Conservation (phyloP, 2,888 invertebrate genomes). For the Phyllotreta cruciferae region DNA sequence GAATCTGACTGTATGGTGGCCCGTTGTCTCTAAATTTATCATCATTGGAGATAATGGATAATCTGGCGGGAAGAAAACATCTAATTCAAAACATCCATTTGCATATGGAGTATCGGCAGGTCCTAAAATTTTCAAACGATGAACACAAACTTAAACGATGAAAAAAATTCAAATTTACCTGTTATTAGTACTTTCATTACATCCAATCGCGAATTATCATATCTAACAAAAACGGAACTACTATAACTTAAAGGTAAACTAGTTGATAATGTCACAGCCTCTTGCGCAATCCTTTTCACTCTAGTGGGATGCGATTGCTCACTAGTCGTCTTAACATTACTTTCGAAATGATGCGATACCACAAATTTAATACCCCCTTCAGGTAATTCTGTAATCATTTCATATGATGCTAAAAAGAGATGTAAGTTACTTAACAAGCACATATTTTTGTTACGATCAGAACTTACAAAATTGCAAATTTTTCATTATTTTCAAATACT, state of each 20-base stretch:
- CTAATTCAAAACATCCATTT: constrained; percentile 90
- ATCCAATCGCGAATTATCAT: constrained; percentile 92
- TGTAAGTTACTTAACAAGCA: too few relatives aligned
- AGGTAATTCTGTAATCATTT: constrained; percentile 85
- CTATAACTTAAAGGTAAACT: constrained; percentile 91
- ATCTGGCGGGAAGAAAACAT: constrained; percentile 87
- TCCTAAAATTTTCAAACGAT: constrained; percentile 59
- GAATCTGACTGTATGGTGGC: constrained; percentile 86
- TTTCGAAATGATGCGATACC: constrained; percentile 89
- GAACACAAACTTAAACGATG: not conserved
- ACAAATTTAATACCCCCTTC: constrained; percentile 81
- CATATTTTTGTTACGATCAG: not conserved
- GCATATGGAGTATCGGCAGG: constrained; percentile 92
- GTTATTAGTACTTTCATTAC: constrained; percentile 93
- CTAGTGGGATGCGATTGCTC: constrained; percentile 86
- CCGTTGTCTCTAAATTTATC: constrained; percentile 90
- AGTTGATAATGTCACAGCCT: constrained; percentile 91
- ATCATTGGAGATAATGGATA: constrained; percentile 78
- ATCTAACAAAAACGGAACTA: constrained; percentile 93
- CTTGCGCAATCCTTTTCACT: constrained; percentile 92
- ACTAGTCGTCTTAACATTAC: constrained; percentile 84
- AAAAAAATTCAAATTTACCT: constrained; percentile 58
- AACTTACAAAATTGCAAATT: constrained; percentile 83
- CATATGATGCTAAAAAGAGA: constrained; percentile 76
- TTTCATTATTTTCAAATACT: constrained; percentile 88